Evolutionary conservation across 2,797 vertebrate species (phyloP).

Genomic region (Euphonia xanthogaster): DNA sequence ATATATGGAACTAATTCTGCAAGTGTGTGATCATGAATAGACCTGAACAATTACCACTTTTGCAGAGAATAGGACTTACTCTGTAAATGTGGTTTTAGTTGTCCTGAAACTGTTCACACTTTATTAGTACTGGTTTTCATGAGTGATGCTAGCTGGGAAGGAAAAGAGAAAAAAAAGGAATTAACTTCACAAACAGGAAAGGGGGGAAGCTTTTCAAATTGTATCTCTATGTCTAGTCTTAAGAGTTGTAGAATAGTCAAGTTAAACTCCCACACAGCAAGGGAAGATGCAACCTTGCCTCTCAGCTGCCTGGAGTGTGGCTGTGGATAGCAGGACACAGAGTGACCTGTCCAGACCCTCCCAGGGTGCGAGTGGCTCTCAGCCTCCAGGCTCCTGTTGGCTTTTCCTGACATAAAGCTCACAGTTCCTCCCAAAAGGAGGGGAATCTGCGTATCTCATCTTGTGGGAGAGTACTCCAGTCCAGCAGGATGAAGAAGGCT

Average conservation of each 20-base stretch:
- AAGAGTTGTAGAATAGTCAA: background rate
- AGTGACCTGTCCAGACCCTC: background rate
- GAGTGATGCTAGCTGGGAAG: background rate
- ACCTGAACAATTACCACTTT: slow-evolving; percentile 47
- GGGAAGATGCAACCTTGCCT: background rate
- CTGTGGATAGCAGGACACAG: background rate
- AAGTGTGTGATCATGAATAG: slow-evolving; percentile 10
- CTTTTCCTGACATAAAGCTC: background rate
- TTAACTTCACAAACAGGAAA: background rate
- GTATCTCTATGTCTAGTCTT: background rate
- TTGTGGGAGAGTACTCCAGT: background rate
- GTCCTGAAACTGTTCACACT: background rate
- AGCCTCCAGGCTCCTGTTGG: background rate
- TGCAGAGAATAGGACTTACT: slow-evolving; percentile 26
- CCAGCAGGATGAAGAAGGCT: background rate
- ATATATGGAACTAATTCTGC: slow-evolving; percentile 51
- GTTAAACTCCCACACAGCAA: background rate
- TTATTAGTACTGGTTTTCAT: background rate
- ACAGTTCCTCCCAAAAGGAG: background rate
- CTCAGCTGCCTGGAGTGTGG: background rate
- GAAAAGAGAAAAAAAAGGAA: background rate
- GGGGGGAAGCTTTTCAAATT: background rate
- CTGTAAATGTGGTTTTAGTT: slow-evolving; percentile 31
- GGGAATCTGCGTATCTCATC: background rate
- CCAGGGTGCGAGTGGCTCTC: background rate